Base-by-base conservation (phyloP, 53 echinoderm and acorn worm species). In the Antedon mediterranea region DNA sequence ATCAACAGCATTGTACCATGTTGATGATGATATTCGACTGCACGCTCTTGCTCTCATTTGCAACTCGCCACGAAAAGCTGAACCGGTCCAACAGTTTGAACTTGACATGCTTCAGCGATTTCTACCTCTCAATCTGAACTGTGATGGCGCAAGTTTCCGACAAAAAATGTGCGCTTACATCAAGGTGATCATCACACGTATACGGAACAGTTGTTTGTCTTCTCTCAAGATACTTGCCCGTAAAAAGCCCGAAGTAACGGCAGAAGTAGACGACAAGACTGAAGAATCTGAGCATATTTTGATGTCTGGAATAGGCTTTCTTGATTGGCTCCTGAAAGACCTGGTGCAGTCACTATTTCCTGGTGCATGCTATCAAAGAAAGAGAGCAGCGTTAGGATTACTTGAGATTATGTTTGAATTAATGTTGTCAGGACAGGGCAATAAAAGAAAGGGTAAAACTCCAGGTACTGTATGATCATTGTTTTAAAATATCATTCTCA, bases 321-420 rank as follows among this genome's bases (percentile, higher is more conserved):
- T 90, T 42, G 88, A 92, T 74, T 85, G 84, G 83, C 34, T 98
- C 28, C 75, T 83, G 33, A 78, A 90, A 27, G 70, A 80, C 34
- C 80, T 82, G 43, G 75, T 90, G 3, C 75, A 78, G 11, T 85
- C 86, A 32, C 81, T 98, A 18, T 98, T 93, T 76, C 92, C 92
- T 74, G 98, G 98, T 78, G 89, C 98, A 30, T 89, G 86, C 78
- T 98, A 98, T 73, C 98, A 98, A 77, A 86, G 98, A 83, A 92
- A 88, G 77, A 79, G 86, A 26, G 82, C 88, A 26, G 82, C 88
- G 27, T 31, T 92, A 29, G 92, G 93, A 31, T 74, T 98, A 26
- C 80, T 98, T 0, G 76, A 33, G 0, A 76, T 83, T 4, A 7
- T 98, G 29, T 92, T 78, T 80, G 90, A 98, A 72, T 30, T 28